These are phyloP conservation scores for Pomatorhinus ruficollis DNA, from an alignment of 2,113 vertebrate species.

Conservation along the genomic window DNA sequence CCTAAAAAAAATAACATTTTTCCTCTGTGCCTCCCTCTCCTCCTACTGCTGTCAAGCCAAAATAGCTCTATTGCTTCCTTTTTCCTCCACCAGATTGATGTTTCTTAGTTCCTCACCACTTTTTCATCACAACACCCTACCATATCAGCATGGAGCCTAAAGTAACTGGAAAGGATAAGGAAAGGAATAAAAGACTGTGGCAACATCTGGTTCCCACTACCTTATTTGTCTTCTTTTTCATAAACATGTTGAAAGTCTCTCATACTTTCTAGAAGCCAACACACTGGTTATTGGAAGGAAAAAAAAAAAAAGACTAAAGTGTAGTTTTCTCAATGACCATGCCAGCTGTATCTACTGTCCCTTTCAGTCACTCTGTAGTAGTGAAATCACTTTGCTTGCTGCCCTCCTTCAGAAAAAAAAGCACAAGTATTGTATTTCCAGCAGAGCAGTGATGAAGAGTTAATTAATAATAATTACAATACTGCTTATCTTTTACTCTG, in stretches of 20 bases:
- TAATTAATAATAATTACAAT: constrained; percentile 34
- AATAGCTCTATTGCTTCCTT: background rate
- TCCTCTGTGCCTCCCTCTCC: background rate
- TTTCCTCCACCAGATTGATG: background rate
- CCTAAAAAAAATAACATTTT: background rate
- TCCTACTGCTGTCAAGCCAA: background rate
- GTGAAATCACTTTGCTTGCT: background rate
- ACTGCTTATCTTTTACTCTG: background rate
- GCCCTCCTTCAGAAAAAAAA: background rate
- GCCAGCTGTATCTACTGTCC: background rate
- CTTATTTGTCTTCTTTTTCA: background rate
- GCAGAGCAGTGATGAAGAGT: background rate
- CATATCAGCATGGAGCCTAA: background rate
- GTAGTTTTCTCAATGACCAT: background rate
- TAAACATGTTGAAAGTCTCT: background rate
- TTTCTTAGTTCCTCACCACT: background rate
- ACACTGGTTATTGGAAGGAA: background rate
- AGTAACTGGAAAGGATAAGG: background rate
- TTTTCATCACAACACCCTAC: background rate
- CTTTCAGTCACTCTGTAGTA: background rate
- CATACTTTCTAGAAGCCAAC: background rate
- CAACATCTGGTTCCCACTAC: background rate
- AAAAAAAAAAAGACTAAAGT: background rate
- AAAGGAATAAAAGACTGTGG: background rate
- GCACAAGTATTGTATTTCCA: background rate